These are phyloP conservation scores for Spilarctia lutea DNA, from an alignment of 2,888 invertebrate species.

Conservation along the genomic window DNA sequence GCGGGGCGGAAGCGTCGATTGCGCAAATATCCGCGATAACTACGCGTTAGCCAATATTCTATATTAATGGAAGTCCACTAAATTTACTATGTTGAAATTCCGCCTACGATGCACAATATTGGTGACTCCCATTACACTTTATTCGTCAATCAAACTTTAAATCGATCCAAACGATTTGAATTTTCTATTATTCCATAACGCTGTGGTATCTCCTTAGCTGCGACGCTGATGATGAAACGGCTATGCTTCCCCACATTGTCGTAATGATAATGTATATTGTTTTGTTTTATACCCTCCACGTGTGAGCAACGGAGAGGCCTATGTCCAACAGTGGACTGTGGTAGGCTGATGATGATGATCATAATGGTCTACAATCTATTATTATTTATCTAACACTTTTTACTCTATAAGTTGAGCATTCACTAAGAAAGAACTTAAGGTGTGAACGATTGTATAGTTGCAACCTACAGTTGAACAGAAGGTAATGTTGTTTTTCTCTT, in stretches of 20 bases:
- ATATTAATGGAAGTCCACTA: background rate
- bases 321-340: too few species aligned
- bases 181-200: background rate
- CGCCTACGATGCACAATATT: background rate
- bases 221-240: background rate
- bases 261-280: background rate
- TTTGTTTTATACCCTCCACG: background rate
- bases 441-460: too few species aligned
- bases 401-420: too few species aligned
- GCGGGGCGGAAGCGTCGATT: background rate
- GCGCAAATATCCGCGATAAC: slow-evolving; percentile 7
- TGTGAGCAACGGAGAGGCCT: too few species aligned
- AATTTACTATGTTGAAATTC: background rate
- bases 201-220: background rate
- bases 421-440: too few species aligned
- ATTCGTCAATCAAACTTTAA: background rate
- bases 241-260: background rate
- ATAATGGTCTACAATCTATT: too few species aligned
- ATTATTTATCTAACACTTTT: background rate
- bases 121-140: background rate
- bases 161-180: background rate
- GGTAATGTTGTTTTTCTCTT: too few species aligned
- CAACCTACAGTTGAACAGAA: too few species aligned
- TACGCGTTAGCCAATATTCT: background rate
- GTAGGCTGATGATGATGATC: too few species aligned